Conservation (phyloP, 1,140 invertebrate genomes). For the Drosophila saltans region DNA sequence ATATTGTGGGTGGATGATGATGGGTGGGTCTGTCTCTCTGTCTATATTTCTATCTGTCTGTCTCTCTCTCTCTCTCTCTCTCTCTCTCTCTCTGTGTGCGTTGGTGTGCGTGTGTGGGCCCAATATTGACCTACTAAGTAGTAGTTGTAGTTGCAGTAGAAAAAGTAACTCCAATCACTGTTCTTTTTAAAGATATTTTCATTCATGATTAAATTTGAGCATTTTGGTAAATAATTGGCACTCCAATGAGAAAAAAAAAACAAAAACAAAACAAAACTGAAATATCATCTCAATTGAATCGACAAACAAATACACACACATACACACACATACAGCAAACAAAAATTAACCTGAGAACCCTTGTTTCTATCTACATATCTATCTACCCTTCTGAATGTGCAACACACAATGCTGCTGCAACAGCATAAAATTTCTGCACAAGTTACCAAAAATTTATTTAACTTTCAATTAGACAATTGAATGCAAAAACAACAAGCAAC, state of each 20-base stretch:
- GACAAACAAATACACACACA: constrained; percentile 20
- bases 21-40: not conserved
- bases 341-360: constrained; percentile 51
- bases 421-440: constrained; percentile 73
- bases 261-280: not conserved
- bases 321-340: constrained; percentile 25
- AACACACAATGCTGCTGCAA: constrained; percentile 48
- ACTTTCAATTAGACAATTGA: constrained; percentile 79
- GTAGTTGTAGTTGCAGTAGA: not conserved
- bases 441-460: constrained; percentile 71
- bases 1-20: not conserved
- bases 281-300: constrained; percentile 13
- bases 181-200: constrained; percentile 27
- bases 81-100: not conserved
- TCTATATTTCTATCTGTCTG: not conserved
- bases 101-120: not conserved
- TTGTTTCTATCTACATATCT: not conserved
- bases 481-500: constrained; percentile 37
- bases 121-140: constrained; percentile 55
- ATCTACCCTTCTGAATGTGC: not conserved
- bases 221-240: constrained; percentile 49
- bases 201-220: constrained; percentile 52
- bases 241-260: not conserved
- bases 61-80: constrained; percentile 1
- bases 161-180: not conserved